Base-by-base conservation (phyloP, 2,113 vertebrate species). In the Poeciliopsis retropinna region DNA sequence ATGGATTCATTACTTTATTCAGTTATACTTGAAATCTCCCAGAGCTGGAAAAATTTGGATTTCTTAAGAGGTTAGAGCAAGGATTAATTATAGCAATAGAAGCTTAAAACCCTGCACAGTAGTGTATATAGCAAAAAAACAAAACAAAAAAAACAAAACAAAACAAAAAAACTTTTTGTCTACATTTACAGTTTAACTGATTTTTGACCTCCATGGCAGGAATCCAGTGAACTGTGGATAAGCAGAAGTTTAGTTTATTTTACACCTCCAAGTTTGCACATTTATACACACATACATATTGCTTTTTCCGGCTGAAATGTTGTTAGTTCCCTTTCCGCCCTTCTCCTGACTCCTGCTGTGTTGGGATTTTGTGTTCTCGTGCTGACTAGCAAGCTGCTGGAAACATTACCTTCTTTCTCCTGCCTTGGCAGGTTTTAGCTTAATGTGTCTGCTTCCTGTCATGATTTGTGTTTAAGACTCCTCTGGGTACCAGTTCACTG, bases 381-480 rank as follows among this genome's bases (percentile, higher is more conserved):
- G 63, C 71, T 75, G 82, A 80, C 72, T 72, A 80, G 64, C 64
- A 76, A 69, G 67, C 79, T 75, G 12, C 64, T 76, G 63, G 83
- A 79, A 70, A 84, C 76, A 73, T 71, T 86, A 70, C 64, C 61
- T 82, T 61, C 69, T 81, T 81, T 84, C 83, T 84, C 76, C 29
- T 72, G 27, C 39, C n/a, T 73, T 44, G 69, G 31, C 73, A 41
- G 68, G 54, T 51, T 79, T 85, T 51, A 70, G 72, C 65, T 72
- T 62, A 68, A 84, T 80, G 76, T 60, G 79, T 75, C 83, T 79
- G 86, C 86, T 91, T 85, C 85, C 75, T 82, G 76, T 74, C 73
- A 72, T 79, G 82, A 32, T 85, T 67, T 77, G 66, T 74, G 31
- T 76, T 89, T 80, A 86, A 78, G 80, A 81, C 72, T 70, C 75